These are phyloP conservation scores for Nasonia vitripennis DNA, from an alignment of 1,140 invertebrate species.

Conservation along the genomic window DNA sequence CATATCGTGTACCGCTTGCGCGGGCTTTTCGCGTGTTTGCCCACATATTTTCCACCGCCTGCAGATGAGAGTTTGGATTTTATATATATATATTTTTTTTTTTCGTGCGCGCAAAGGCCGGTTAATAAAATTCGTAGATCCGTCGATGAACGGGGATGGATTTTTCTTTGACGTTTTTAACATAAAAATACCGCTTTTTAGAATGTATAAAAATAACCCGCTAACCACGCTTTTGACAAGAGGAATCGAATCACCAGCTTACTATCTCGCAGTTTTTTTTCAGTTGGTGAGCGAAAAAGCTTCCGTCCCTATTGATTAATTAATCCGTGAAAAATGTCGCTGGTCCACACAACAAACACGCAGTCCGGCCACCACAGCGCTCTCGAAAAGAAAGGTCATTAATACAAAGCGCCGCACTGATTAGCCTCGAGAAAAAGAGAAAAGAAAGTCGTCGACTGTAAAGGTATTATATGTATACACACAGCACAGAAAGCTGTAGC, in stretches of 20 bases:
- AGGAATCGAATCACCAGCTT: background rate
- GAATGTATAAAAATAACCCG: background rate
- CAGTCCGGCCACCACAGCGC: too few species aligned
- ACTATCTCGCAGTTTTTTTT: background rate
- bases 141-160: too few species aligned
- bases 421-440: background rate
- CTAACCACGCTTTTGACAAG: background rate
- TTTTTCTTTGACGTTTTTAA: too few species aligned
- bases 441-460: background rate
- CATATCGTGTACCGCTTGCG: too few species aligned
- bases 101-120: too few species aligned
- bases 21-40: background rate
- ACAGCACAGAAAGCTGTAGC: background rate
- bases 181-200: too few species aligned
- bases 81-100: background rate
- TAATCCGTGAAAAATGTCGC: too few species aligned
- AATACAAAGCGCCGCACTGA: conserved; percentile 29
- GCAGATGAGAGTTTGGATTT: too few species aligned
- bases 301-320: too few species aligned
- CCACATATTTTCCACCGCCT: background rate
- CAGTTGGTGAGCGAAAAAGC: background rate
- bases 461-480: background rate
- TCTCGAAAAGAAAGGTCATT: background rate
- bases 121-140: background rate
- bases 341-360: too few species aligned